Conservation (phyloP, 2,797 vertebrate species). For the Pyrocephalus nanus region DNA sequence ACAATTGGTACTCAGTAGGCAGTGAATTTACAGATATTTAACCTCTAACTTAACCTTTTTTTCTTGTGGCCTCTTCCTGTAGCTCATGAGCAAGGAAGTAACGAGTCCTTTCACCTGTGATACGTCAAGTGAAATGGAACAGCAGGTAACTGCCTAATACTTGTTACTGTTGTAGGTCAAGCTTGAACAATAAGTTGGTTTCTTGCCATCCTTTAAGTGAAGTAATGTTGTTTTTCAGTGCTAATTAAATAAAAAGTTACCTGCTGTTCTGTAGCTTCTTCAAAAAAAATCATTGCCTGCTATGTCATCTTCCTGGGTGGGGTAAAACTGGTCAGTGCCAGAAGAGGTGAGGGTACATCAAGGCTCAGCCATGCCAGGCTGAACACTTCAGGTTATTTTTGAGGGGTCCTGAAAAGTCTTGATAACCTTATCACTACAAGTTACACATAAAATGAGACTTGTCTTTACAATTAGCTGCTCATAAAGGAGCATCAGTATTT, state of each 20-base stretch:
- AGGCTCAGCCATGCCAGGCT: neutral
- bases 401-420: neutral
- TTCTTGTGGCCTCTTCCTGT: conserved; percentile 51
- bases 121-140: conserved; percentile 84
- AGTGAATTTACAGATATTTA: neutral
- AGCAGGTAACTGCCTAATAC: conserved; percentile 80
- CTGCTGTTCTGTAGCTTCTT: neutral
- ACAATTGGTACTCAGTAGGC: neutral
- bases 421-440: neutral
- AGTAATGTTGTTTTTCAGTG: neutral
- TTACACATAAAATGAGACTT: neutral
- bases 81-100: conserved; percentile 93
- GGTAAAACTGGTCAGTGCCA: neutral
- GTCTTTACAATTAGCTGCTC: neutral
- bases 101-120: conserved; percentile 78
- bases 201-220: neutral
- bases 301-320: neutral
- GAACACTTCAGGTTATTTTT: neutral
- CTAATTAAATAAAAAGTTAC: neutral
- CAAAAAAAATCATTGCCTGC: neutral
- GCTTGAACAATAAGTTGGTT: neutral
- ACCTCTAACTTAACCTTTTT: neutral
- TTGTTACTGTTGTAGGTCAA: neutral
- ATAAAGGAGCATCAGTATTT: neutral
- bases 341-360: neutral